phyloP scores from a whole-genome alignment of 2,888 invertebrate genomes.

The Pinctada fucata region DNA sequence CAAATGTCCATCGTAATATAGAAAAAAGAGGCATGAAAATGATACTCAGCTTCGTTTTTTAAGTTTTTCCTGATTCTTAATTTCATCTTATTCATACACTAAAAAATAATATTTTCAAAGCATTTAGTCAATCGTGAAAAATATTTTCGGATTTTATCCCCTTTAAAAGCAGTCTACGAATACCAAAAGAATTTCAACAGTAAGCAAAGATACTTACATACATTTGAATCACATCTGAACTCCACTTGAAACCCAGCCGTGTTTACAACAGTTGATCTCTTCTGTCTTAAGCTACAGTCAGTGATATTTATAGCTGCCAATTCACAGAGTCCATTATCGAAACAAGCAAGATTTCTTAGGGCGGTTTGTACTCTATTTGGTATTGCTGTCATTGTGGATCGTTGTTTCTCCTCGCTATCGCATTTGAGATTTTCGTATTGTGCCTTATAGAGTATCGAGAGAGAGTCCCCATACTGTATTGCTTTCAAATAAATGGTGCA shows the following conservation, averaged over 20 bases:
- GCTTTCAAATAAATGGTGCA: conserved; percentile 5
- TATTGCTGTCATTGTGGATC: conserved; percentile 4
- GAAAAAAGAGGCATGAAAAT: too few relatives aligned
- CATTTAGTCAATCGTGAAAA: too few relatives aligned
- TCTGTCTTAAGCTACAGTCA: conserved; percentile 12
- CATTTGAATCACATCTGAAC: conserved; percentile 22
- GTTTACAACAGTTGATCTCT: neutral
- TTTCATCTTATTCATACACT: too few relatives aligned
- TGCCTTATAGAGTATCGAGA: conserved; percentile 11
- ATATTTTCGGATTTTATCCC: neutral
- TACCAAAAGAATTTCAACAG: neutral
- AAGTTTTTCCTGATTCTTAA: too few relatives aligned
- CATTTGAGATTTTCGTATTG: conserved; percentile 22
- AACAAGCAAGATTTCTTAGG: conserved; percentile 1
- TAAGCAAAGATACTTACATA: conserved; percentile 3
- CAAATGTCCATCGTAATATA: too few relatives aligned
- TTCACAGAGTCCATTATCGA: conserved; percentile 7
- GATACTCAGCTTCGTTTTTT: neutral
- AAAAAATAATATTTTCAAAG: too few relatives aligned
- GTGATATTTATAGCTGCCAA: conserved; percentile 7
- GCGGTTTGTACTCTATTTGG: conserved; percentile 4
- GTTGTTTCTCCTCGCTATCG: neutral
- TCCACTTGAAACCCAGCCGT: conserved; percentile 22
- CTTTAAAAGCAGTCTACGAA: neutral
- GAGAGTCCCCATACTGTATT: neutral